These are phyloP conservation scores for Drosophila limbata DNA, from an alignment of 2,888 invertebrate species.

Conservation along the genomic window DNA sequence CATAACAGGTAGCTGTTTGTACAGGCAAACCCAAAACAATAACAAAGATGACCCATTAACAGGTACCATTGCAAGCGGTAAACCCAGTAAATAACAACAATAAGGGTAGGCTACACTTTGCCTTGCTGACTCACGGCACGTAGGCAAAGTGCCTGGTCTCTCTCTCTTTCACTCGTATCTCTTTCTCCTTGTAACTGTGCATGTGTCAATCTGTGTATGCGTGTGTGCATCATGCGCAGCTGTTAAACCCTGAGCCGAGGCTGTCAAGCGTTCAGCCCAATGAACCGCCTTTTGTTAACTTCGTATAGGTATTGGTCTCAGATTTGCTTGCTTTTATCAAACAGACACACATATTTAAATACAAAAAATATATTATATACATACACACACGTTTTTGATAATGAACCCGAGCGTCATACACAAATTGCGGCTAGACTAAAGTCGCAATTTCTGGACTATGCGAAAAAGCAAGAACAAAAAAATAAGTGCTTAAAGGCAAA, in stretches of 20 bases:
- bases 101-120: slow-evolving; percentile 61
- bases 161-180: slow-evolving; percentile 41
- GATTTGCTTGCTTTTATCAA: slow-evolving; percentile 52
- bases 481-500: slow-evolving; percentile 62
- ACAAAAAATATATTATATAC: slow-evolving; percentile 22
- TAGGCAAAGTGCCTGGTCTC: slow-evolving; percentile 54
- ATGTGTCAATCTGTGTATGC: slow-evolving; percentile 8
- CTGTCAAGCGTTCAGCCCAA: slow-evolving; percentile 64
- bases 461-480: slow-evolving; percentile 51
- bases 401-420: slow-evolving; percentile 54
- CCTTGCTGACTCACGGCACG: slow-evolving; percentile 77
- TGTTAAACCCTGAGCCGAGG: slow-evolving; percentile 69
- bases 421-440: slow-evolving; percentile 63
- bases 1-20: slow-evolving; percentile 36
- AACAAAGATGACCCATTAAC: slow-evolving; percentile 50
- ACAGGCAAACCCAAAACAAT: slow-evolving; percentile 43
- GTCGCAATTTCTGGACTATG: slow-evolving; percentile 73
- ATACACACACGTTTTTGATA: slow-evolving; percentile 58
- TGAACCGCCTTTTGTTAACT: slow-evolving; percentile 66
- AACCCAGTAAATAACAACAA: slow-evolving; percentile 26
- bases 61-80: slow-evolving; percentile 44
- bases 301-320: slow-evolving; percentile 44
- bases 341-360: slow-evolving; percentile 19
- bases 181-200: slow-evolving; percentile 32
- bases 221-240: slow-evolving; percentile 60